Evolutionary conservation across 2,888 invertebrate species (phyloP), one percentile per base, ranked within the genome.

Genomic region (Amblyteles armatorius): DNA sequence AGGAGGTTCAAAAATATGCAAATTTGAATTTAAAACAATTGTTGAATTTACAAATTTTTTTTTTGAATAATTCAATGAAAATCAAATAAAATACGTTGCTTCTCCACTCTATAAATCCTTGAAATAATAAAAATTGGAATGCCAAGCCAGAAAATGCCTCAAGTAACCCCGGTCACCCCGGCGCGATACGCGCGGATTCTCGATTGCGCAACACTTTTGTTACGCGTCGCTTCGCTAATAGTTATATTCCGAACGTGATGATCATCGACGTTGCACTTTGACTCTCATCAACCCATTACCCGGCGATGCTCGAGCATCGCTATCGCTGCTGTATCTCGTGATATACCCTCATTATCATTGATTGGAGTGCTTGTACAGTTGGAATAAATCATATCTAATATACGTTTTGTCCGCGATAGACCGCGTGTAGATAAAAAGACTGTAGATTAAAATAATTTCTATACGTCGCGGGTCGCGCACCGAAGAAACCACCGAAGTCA

Each of bases 201-300:
- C 80, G 71, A 80, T 69, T 83, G 60, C 74, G 86, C 86, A 82
- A 84, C 76, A 67, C 81, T 79, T 83, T 65, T 63, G 13, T 50
- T 81, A 80, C 65, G 83, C 74, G 48, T 83, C 60, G 72, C 76
- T 77, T 78, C 68, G 68, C 60, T 73, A 78, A 40, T 52, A 63
- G 55, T 69, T 84, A 65, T 72, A 77, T 77, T 77, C 77, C 73
- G 48, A 77, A 60, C 63, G 60, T n/a, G 55, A 73, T 57, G 55
- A 76, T 82, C 84, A 78, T 72, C 79, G n/a, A 50, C 55, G 77
- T 44, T 77, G 77, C 81, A 52, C 81, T 78, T 81, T 78, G 78
- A 55, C 60, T 72, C 73, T 67, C 29, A 40, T 3, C 40, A 65
- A n/a, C 22, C 82, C 68, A 68, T 74, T 72, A 81, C 60, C 67